Conservation (phyloP, 2,888 invertebrate species). For the Cataglyphis albicans region DNA sequence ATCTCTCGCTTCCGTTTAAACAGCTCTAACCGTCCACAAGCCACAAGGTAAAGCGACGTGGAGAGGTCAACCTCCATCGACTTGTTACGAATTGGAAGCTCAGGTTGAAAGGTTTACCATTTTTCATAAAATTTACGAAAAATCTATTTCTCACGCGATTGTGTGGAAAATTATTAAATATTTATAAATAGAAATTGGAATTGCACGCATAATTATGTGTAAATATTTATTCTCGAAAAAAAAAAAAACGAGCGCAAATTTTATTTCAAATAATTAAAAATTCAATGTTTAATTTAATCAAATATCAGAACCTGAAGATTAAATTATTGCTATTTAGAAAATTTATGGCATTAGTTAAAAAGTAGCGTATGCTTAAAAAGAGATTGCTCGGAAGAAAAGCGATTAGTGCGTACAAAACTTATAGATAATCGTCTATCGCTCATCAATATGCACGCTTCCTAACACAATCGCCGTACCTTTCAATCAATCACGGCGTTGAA, state of each 20-base stretch:
- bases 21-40: background rate
- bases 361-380: background rate
- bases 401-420: background rate
- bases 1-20: slow-evolving; percentile 7
- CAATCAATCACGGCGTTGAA: slow-evolving; percentile 26
- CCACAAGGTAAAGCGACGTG: background rate
- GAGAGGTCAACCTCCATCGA: slow-evolving; percentile 1
- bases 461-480: slow-evolving; percentile 6
- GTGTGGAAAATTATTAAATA: background rate
- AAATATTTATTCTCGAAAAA: background rate
- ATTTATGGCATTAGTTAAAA: background rate
- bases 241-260: background rate
- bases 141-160: background rate
- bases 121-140: background rate
- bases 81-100: slow-evolving; percentile 24
- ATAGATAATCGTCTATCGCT: slow-evolving; percentile 5
- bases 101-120: background rate
- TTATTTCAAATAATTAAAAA: background rate
- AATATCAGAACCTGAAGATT: background rate
- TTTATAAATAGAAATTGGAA: background rate
- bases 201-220: background rate
- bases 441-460: background rate
- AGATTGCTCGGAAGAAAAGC: background rate
- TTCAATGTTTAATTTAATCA: background rate
- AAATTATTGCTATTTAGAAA: background rate